phyloP scores from a whole-genome alignment of 2,888 invertebrate species.

The Carterocephalus palaemon region DNA sequence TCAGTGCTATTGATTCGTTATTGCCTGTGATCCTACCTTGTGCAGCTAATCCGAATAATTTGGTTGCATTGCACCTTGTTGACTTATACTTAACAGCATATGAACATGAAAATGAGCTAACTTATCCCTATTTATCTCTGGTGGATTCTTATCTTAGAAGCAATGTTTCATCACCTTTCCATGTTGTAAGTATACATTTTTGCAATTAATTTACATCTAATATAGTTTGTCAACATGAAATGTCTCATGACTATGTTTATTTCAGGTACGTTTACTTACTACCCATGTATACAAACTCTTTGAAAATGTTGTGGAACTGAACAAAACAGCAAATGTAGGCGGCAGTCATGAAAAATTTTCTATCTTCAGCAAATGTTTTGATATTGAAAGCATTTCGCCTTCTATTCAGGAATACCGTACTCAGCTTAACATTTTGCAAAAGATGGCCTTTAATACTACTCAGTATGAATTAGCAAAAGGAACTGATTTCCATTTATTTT shows the following conservation, averaged over 20 bases:
- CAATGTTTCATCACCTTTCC: constrained; percentile 84
- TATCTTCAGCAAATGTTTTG: constrained; percentile 83
- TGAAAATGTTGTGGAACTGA: constrained; percentile 73
- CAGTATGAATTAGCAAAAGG: constrained; percentile 78
- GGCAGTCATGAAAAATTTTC: constrained; percentile 66
- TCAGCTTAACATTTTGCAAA: constrained; percentile 85
- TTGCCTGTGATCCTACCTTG: constrained; percentile 66
- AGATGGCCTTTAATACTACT: constrained; percentile 82
- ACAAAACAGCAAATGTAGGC: constrained; percentile 52
- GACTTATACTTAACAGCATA: constrained; percentile 76
- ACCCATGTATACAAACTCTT: constrained; percentile 87
- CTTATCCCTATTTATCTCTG: constrained; percentile 60
- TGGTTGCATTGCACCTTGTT: constrained; percentile 71
- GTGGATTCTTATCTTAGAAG: constrained; percentile 75
- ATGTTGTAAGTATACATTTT: constrained; percentile 74
- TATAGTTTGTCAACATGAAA: not conserved
- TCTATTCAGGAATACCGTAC: constrained; percentile 89
- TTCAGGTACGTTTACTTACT: constrained; percentile 83
- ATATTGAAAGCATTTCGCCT: constrained; percentile 84
- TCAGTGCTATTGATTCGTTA: constrained; percentile 63
- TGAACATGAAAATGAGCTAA: constrained; percentile 66
- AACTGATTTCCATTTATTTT: constrained; percentile 80
- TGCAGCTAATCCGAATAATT: constrained; percentile 63
- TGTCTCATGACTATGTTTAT: not conserved
- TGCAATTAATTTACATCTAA: not conserved